phyloP scores from a whole-genome alignment of 1,140 invertebrate genomes.

The Anastrepha ludens region DNA sequence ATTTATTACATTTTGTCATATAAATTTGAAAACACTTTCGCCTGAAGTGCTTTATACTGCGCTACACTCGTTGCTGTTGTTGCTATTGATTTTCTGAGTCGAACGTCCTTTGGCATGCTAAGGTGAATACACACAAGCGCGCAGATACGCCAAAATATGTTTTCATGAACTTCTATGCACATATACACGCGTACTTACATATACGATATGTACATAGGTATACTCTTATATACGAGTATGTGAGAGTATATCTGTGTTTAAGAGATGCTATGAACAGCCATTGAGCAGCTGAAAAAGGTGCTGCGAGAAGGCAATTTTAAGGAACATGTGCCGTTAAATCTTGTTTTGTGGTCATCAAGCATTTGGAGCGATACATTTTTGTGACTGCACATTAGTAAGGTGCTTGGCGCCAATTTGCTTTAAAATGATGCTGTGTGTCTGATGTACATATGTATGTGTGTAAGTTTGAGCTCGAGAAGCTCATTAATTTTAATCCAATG shows the following conservation, averaged over 20 bases:
- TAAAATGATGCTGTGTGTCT: neutral
- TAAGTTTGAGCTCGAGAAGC: too few species aligned
- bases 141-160: neutral
- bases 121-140: neutral
- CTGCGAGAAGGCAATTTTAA: conserved; percentile 2
- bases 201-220: neutral
- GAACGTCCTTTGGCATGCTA: neutral
- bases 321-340: conserved; percentile 12
- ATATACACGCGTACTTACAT: neutral
- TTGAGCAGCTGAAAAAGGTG: neutral
- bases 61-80: neutral
- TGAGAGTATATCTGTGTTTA: neutral
- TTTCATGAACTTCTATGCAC: neutral
- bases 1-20: neutral
- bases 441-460: too few species aligned
- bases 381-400: neutral
- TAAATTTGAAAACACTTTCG: conserved; percentile 22
- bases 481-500: too few species aligned
- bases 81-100: conserved; percentile 16
- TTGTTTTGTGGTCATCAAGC: conserved; percentile 25
- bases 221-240: too few species aligned
- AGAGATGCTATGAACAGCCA: neutral
- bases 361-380: conserved; percentile 5
- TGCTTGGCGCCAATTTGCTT: neutral
- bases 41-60: neutral